Percentiles rank a stretch among this genome's conserved stretches.
Evolutionary conservation across 2,888 invertebrate species (phyloP).

Genomic region (Drosophila leonis): DNA sequence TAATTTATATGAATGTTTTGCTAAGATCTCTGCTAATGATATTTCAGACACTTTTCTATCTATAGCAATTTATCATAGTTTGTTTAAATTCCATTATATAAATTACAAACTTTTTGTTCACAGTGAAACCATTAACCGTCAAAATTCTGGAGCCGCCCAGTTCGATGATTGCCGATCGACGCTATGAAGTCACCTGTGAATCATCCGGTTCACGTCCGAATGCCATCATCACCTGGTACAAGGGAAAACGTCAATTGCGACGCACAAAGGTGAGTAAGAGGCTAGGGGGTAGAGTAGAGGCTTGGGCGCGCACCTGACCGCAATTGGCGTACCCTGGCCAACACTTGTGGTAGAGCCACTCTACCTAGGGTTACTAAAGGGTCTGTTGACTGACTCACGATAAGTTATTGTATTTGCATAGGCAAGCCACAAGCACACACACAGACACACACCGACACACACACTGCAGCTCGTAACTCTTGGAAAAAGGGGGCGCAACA

Average conservation of each 20-base stretch:
- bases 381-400: constrained; percentile 72
- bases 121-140: constrained; percentile 93
- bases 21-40: neutral
- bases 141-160: constrained; percentile 90
- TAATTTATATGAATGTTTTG: neutral
- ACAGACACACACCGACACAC: constrained; percentile 11
- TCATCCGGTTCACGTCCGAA: constrained; percentile 94
- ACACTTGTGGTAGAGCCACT: constrained; percentile 22
- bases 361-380: neutral
- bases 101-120: constrained; percentile 30
- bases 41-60: neutral
- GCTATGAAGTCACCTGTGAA: constrained; percentile 93
- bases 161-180: constrained; percentile 92
- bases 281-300: neutral
- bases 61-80: neutral
- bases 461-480: constrained; percentile 64
- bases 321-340: constrained; percentile 65
- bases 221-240: constrained; percentile 95
- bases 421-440: constrained; percentile 61
- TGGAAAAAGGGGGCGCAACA: constrained; percentile 10
- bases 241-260: constrained; percentile 93
- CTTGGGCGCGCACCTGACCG: constrained; percentile 56
- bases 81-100: neutral
- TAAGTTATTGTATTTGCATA: constrained; percentile 81
- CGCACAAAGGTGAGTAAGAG: constrained; percentile 89